A percentile compares a stretch with the other conserved stretches of the same genome.
Conservation (phyloP, 2,113 vertebrate species). For the Irena cyanogastra region DNA sequence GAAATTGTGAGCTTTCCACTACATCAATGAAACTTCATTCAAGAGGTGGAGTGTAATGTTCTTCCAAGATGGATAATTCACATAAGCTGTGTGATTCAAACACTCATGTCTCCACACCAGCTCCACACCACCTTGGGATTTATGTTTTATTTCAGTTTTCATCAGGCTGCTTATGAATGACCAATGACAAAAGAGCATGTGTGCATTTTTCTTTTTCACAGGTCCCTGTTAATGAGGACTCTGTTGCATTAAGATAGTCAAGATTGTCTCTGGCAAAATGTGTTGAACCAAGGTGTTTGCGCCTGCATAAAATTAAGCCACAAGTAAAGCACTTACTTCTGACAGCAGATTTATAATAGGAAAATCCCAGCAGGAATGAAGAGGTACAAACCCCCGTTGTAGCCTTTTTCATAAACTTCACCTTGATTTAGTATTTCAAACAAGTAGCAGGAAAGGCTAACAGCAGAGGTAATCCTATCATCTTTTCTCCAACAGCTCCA, state of each 20-base stretch:
- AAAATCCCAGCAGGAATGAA: constrained; percentile 81
- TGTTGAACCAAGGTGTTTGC: constrained; percentile 77
- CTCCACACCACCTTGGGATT: constrained; percentile 29
- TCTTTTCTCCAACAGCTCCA: constrained; percentile 69
- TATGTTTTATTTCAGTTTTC: constrained; percentile 61
- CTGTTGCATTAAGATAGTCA: constrained; percentile 60
- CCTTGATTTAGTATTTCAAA: constrained; percentile 77
- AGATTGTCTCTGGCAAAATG: constrained; percentile 59
- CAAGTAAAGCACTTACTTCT: constrained; percentile 76
- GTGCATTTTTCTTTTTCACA: constrained; percentile 57
- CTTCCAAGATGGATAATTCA: constrained; percentile 46
- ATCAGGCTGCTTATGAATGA: constrained; percentile 13
- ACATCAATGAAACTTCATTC: constrained; percentile 31
- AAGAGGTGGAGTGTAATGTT: constrained; percentile 23
- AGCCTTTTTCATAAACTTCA: constrained; percentile 85
- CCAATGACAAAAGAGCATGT: constrained; percentile 32
- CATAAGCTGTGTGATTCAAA: constrained; percentile 14
- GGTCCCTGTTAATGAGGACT: constrained; percentile 69
- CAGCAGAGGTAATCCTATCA: constrained; percentile 83
- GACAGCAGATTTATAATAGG: constrained; percentile 83
- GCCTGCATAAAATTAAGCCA: constrained; percentile 78
- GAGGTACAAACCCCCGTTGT: constrained; percentile 74
- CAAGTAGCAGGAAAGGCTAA: constrained; percentile 70
- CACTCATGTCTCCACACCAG: neutral
- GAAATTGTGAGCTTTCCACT: constrained; percentile 30